These are phyloP conservation scores for Rhyacophila evoluta DNA, from an alignment of 2,888 invertebrate genomes.

Conservation along the genomic window DNA sequence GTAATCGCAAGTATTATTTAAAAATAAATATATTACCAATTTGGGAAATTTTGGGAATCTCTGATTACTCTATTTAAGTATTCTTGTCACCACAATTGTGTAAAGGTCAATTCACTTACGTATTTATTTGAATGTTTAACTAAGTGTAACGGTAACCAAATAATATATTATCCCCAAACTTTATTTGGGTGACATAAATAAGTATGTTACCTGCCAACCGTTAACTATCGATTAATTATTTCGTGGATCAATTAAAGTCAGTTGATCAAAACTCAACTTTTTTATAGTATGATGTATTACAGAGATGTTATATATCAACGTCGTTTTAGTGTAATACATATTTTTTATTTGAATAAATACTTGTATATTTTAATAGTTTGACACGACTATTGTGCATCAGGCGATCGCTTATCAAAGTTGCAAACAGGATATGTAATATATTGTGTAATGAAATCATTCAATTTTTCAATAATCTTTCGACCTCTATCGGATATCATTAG, in stretches of 20 bases:
- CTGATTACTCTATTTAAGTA: neutral
- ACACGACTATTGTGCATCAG: neutral
- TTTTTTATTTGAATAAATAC: too few species aligned
- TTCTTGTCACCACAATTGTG: conserved; percentile 14
- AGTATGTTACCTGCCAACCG: neutral
- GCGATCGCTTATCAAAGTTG: neutral
- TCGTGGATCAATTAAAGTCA: too few species aligned
- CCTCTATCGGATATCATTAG: neutral
- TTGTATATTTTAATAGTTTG: too few species aligned
- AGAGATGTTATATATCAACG: too few species aligned
- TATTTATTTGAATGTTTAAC: neutral
- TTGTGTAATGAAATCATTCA: neutral
- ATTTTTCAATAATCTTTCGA: conserved; percentile 13
- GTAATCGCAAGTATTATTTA: too few species aligned
- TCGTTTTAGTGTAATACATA: too few species aligned
- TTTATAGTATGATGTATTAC: too few species aligned
- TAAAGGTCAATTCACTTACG: conserved; percentile 7
- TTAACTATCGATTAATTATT: too few species aligned
- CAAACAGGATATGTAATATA: neutral
- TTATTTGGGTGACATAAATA: neutral
- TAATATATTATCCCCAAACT: neutral
- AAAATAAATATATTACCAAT: too few species aligned
- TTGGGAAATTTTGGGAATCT: neutral
- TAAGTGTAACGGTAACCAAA: neutral
- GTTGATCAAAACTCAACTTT: too few species aligned